These are phyloP conservation scores for Orius insidiosus DNA, from an alignment of 1,140 invertebrate genomes.

Conservation along the genomic window DNA sequence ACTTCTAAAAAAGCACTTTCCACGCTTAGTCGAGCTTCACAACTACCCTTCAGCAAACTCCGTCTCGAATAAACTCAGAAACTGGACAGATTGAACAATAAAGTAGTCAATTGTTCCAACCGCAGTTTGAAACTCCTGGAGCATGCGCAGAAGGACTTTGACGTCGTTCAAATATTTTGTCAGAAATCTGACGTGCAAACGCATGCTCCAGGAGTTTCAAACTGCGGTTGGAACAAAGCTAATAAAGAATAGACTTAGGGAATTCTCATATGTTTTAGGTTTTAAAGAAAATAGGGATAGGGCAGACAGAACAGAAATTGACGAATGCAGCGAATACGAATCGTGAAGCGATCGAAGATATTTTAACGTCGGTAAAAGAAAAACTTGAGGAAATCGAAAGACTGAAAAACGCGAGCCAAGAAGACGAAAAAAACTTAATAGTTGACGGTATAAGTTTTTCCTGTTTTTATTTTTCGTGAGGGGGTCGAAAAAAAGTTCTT, in stretches of 20 bases:
- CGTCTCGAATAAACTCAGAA: conserved; percentile 45
- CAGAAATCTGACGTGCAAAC: too few species aligned
- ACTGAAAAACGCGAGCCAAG: too few species aligned
- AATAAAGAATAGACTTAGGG: too few species aligned
- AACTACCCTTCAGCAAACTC: conserved; percentile 52
- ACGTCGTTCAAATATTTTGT: too few species aligned
- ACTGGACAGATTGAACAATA: conserved; percentile 56
- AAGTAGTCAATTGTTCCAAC: too few species aligned
- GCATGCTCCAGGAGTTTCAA: too few species aligned
- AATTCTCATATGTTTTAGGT: too few species aligned
- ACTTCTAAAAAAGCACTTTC: conserved; percentile 50
- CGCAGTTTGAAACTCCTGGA: too few species aligned
- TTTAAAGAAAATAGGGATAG: conserved; percentile 8
- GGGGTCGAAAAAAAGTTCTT: too few species aligned
- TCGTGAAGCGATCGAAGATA: conserved; percentile 3
- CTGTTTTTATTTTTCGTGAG: not conserved
- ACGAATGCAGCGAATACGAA: conserved; percentile 4
- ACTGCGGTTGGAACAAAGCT: too few species aligned
- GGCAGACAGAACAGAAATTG: not conserved
- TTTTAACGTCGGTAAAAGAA: conserved; percentile 6
- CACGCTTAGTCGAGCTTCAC: conserved; percentile 50
- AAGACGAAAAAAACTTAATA: not conserved
- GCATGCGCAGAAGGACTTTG: too few species aligned
- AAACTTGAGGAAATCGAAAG: conserved; percentile 5
- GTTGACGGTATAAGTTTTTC: not conserved